These are phyloP conservation scores for Palythoa heliodiscus DNA, from an alignment of 92 coral and sea anemone species.

Conservation along the genomic window DNA sequence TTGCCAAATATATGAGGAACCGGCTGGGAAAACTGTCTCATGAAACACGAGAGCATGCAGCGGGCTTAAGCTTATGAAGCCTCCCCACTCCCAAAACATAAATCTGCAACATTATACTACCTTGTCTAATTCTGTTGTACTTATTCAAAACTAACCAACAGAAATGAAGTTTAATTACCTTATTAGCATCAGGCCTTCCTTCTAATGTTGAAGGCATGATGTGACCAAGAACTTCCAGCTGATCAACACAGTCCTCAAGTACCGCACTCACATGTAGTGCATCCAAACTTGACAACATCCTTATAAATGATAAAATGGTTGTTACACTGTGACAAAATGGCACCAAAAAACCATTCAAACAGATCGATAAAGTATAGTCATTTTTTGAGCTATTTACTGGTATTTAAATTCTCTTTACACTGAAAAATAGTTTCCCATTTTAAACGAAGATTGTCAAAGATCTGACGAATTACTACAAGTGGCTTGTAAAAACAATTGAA, in stretches of 20 bases:
- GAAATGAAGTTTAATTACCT: constrained; percentile 44
- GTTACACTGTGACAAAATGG: neutral
- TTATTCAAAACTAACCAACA: too few species aligned
- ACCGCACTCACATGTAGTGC: constrained; percentile 89
- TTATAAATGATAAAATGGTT: neutral
- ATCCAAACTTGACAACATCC: constrained; percentile 87
- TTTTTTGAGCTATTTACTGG: neutral
- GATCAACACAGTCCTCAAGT: constrained; percentile 95
- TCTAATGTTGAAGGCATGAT: constrained; percentile 92
- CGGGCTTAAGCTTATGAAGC: too few species aligned
- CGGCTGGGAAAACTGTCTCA: too few species aligned
- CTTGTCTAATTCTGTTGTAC: too few species aligned
- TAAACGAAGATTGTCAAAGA: neutral
- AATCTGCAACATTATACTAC: too few species aligned
- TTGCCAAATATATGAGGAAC: too few species aligned
- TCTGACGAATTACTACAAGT: too few species aligned
- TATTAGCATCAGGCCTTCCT: constrained; percentile 84
- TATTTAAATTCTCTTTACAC: neutral
- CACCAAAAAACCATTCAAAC: neutral
- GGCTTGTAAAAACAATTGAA: neutral
- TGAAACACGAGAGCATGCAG: too few species aligned
- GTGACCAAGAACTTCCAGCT: constrained; percentile 93
- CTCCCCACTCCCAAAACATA: too few species aligned
- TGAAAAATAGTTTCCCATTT: neutral
- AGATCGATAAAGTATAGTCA: neutral